Percentiles rank a stretch among this genome's conserved stretches.
Conservation (phyloP, 2,113 vertebrate genomes). For the Mobula hypostoma region DNA sequence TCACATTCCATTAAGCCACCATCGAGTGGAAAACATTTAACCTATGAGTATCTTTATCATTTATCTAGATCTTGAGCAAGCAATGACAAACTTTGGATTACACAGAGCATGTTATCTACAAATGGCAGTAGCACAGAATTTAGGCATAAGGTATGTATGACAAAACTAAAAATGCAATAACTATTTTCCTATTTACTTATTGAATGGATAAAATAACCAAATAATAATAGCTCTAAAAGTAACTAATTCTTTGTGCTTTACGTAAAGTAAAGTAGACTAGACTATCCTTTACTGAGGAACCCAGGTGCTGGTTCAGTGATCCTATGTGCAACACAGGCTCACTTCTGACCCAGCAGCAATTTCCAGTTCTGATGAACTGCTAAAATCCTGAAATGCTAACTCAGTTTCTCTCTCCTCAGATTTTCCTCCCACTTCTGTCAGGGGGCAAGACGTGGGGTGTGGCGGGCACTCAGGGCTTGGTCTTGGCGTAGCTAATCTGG, state of each 20-base stretch:
- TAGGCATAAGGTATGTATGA: neutral
- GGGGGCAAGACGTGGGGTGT: neutral
- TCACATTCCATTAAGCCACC: neutral
- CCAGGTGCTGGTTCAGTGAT: neutral
- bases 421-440: neutral
- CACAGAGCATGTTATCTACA: neutral
- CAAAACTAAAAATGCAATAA: neutral
- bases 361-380: neutral
- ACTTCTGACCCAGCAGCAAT: neutral
- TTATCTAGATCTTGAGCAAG: neutral
- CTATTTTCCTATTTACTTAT: neutral
- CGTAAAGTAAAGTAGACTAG: neutral
- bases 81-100: neutral
- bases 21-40: neutral
- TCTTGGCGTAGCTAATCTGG: neutral
- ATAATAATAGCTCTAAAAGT: neutral
- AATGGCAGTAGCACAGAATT: neutral
- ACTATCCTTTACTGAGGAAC: neutral
- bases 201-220: neutral
- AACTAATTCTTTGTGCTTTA: neutral
- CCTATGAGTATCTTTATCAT: neutral
- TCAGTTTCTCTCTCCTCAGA: too few relatives aligned
- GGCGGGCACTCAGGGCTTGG: neutral
- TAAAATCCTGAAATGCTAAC: too few relatives aligned
- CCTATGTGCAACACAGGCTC: neutral